Evolutionary conservation across 2,888 invertebrate species (phyloP).

Genomic region (Coelogynopora nodosa): DNA sequence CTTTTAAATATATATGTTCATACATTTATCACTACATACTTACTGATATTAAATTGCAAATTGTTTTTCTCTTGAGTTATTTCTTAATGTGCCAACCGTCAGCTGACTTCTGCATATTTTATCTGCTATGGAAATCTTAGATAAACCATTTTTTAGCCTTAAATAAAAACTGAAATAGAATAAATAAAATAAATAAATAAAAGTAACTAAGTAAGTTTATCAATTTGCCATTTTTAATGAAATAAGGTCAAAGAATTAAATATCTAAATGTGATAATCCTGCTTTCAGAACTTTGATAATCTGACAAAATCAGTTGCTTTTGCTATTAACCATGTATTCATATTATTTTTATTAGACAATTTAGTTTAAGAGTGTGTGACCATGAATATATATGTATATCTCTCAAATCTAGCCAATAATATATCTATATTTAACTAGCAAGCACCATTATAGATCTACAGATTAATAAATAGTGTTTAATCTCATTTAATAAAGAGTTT

Average conservation of each 20-base stretch:
- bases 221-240: neutral
- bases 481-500: too few relatives aligned
- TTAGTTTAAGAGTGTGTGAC: too few relatives aligned
- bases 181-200: neutral
- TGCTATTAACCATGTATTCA: too few relatives aligned
- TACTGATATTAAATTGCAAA: neutral
- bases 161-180: neutral
- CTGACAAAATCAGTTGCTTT: neutral
- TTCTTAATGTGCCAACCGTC: too few relatives aligned
- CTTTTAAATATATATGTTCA: neutral
- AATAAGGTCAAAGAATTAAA: neutral
- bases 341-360: too few relatives aligned
- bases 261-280: neutral
- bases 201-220: neutral
- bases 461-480: too few relatives aligned
- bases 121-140: neutral
- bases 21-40: neutral
- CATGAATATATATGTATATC: too few relatives aligned
- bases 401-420: too few relatives aligned
- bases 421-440: too few relatives aligned
- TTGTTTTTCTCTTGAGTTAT: neutral
- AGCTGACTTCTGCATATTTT: neutral
- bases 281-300: neutral
- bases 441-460: too few relatives aligned
- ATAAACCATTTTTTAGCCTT: neutral